These are phyloP conservation scores for Notocelia uddmanniana DNA, from an alignment of 2,888 invertebrate species.

Conservation along the genomic window DNA sequence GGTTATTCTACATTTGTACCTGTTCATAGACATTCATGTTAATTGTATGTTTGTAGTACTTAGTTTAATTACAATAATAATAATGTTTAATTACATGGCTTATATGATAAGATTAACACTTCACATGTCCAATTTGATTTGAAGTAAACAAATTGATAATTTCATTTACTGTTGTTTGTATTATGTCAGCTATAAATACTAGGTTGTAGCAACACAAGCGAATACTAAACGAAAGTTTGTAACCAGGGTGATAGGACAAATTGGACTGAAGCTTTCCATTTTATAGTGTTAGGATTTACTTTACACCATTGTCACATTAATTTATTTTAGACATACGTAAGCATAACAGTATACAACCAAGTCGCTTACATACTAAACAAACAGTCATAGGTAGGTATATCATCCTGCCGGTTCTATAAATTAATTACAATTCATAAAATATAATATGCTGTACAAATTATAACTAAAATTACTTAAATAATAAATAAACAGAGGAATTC, in stretches of 20 bases:
- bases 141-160: neutral
- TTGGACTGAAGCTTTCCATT: constrained; percentile 11
- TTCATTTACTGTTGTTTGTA: neutral
- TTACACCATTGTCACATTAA: neutral
- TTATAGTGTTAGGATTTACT: neutral
- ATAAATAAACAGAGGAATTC: no score
- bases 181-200: neutral
- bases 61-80: no score
- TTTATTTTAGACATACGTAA: no score
- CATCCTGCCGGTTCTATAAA: no score
- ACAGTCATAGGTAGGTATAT: no score
- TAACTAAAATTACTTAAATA: no score
- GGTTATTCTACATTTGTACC: neutral
- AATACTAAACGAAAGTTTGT: constrained; percentile 36
- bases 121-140: neutral
- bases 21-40: neutral
- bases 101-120: neutral
- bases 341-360: no score
- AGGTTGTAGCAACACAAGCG: neutral
- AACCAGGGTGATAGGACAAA: constrained; percentile 18
- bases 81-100: no score
- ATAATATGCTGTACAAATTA: no score
- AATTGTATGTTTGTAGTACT: neutral
- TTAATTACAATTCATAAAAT: no score
- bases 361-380: no score